These are phyloP conservation scores for Nephrotoma appendiculata DNA, from an alignment of 2,888 invertebrate genomes.

Conservation along the genomic window DNA sequence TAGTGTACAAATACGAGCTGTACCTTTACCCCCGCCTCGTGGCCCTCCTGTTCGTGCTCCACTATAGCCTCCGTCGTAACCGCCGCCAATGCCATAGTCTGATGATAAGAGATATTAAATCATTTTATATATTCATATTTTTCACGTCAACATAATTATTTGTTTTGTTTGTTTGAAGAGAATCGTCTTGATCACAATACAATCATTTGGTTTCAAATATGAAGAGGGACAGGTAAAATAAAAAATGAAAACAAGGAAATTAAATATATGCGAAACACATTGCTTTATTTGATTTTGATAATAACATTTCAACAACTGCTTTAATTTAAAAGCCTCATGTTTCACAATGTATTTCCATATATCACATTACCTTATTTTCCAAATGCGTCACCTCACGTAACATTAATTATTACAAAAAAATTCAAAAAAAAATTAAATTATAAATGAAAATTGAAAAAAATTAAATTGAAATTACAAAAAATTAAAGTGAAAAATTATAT, in stretches of 20 bases:
- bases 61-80: constrained; percentile 69
- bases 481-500: constrained; percentile 10
- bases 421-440: background rate
- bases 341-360: constrained; percentile 34
- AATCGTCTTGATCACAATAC: background rate
- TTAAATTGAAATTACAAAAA: constrained; percentile 2
- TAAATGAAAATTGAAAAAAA: constrained; percentile 1
- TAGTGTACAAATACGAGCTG: constrained; percentile 10
- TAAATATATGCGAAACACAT: constrained; percentile 22
- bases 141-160: background rate
- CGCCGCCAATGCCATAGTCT: constrained; percentile 78
- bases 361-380: constrained; percentile 33
- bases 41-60: constrained; percentile 72
- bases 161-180: background rate
- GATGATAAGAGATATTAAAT: constrained; percentile 21
- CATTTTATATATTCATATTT: background rate
- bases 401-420: constrained; percentile 15
- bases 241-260: constrained; percentile 15
- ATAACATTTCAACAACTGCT: constrained; percentile 4
- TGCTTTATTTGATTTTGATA: constrained; percentile 17
- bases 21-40: constrained; percentile 80
- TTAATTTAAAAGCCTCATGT: constrained; percentile 23
- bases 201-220: background rate
- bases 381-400: constrained; percentile 34
- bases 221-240: background rate